Evolutionary conservation across 1,140 invertebrate genomes (phyloP).

Genomic region (Ips typographus): DNA sequence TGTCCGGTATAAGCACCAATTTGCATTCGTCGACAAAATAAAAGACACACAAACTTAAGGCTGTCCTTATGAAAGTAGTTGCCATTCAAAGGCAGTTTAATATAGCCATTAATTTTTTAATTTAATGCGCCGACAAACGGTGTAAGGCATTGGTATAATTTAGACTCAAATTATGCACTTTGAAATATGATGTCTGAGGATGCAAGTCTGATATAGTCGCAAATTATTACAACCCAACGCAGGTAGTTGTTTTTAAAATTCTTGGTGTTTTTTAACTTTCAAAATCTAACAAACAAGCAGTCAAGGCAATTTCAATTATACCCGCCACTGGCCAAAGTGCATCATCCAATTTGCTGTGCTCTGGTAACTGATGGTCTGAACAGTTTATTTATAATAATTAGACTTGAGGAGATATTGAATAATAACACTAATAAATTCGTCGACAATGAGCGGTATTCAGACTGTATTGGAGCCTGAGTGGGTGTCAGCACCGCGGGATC

Average conservation of each 20-base stretch:
- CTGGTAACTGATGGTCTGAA: background rate
- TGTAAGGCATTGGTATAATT: slow-evolving; percentile 19
- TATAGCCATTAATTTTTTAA: slow-evolving; percentile 29
- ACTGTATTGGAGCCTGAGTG: slow-evolving; percentile 3
- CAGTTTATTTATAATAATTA: slow-evolving; percentile 7
- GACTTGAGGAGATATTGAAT: slow-evolving; percentile 4
- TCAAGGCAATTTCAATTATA: too few relatives aligned
- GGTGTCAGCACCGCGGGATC: background rate
- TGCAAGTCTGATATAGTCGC: slow-evolving; percentile 15
- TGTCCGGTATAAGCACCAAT: slow-evolving; percentile 28
- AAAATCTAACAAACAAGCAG: too few relatives aligned
- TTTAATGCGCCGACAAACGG: slow-evolving; percentile 26
- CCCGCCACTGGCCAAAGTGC: too few relatives aligned
- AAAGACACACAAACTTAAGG: slow-evolving; percentile 23
- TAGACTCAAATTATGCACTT: slow-evolving; percentile 21
- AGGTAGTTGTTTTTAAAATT: too few relatives aligned
- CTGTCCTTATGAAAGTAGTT: slow-evolving; percentile 18
- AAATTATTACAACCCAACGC: slow-evolving; percentile 1
- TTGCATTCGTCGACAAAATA: slow-evolving; percentile 28
- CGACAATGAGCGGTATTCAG: background rate
- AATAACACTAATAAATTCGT: slow-evolving; percentile 4
- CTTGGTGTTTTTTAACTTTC: background rate
- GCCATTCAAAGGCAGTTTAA: slow-evolving; percentile 29
- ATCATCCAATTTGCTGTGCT: too few relatives aligned
- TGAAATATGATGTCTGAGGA: slow-evolving; percentile 8